phyloP scores from a whole-genome alignment of 1,140 invertebrate species.

The Drosophila lacteicornis region DNA sequence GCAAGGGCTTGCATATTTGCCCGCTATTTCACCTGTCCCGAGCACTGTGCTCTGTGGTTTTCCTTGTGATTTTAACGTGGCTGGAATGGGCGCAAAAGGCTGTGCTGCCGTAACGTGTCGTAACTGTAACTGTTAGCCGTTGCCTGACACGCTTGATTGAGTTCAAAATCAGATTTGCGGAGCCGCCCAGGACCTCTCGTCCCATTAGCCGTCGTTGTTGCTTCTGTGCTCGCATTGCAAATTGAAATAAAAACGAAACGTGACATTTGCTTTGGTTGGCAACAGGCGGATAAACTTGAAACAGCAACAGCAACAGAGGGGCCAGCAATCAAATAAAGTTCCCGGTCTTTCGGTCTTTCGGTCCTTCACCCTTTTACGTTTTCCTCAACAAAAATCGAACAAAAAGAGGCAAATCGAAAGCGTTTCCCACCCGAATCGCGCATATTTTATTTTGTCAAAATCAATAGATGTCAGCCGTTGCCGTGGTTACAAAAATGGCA shows the following conservation, averaged over 20 bases:
- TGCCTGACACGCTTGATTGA: conserved; percentile 72
- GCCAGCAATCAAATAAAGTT: conserved; percentile 75
- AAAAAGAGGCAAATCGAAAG: background rate
- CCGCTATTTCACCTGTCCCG: too few species aligned
- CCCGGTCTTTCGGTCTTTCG: conserved; percentile 36
- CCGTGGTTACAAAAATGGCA: too few species aligned
- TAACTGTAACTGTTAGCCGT: conserved; percentile 53
- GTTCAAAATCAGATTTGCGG: conserved; percentile 80
- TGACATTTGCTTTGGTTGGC: conserved; percentile 73
- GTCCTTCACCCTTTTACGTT: conserved; percentile 29
- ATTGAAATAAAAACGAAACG: conserved; percentile 82
- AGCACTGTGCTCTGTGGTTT: conserved; percentile 5
- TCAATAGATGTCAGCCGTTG: conserved; percentile 68
- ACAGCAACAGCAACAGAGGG: conserved; percentile 19
- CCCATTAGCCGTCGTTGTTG: background rate
- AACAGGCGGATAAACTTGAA: conserved; percentile 49
- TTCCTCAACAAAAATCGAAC: too few species aligned
- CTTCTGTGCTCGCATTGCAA: conserved; percentile 59
- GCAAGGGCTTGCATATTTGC: too few species aligned
- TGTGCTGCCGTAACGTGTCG: conserved; percentile 34
- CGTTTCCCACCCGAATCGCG: background rate
- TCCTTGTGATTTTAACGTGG: conserved; percentile 3
- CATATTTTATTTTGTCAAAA: conserved; percentile 71
- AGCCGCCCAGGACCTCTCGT: conserved; percentile 1
- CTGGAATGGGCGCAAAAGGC: conserved; percentile 4